Evolutionary conservation across 2,888 invertebrate genomes (phyloP), one percentile per base, ranked within the genome.

Genomic region (Epinotia bilunana): DNA sequence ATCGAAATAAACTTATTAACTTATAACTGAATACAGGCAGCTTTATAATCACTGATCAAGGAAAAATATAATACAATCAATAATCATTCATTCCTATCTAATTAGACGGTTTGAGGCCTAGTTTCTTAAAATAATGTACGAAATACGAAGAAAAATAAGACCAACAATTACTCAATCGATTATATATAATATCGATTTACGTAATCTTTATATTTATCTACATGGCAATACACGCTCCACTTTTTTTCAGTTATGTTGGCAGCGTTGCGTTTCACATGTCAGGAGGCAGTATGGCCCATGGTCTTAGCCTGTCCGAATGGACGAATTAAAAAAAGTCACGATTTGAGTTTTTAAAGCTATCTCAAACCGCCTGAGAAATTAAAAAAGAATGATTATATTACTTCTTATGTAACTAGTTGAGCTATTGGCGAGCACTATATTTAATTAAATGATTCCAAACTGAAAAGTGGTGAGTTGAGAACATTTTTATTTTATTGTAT

Each of bases 221-320:
- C 43, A 53, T 67, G 67, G 73, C 67, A 73, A 67, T 61, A 67
- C 46, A 9, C 13, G 6, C 13, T 33, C 60, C 16, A 65, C 57
- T 39, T 39, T 49, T 12, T 62, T 49, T 33, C 33, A 4, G n/a
- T 71, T 71, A 63, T 71, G 55, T 69, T 69, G 69, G 43, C 46
- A 60, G 23, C n/a, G n/a, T 18, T 16, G 16, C 7, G 1, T 39
- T 39, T 39, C 39, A 39, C 39, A 39, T 9, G 1, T 39, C 39
- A 2, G 16, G n/a, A n/a, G n/a, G n/a, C n/a, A n/a, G n/a, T n/a
- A n/a, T n/a, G n/a, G n/a, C n/a, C n/a, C n/a, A n/a, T n/a, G n/a
- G n/a, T n/a, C n/a, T n/a, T n/a, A n/a, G n/a, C n/a, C n/a, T n/a
- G n/a, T n/a, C n/a, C n/a, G n/a, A n/a, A n/a, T n/a, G n/a, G n/a